Evolutionary conservation across 2,888 invertebrate genomes (phyloP).

Genomic region (Leptinotarsa haldemani): DNA sequence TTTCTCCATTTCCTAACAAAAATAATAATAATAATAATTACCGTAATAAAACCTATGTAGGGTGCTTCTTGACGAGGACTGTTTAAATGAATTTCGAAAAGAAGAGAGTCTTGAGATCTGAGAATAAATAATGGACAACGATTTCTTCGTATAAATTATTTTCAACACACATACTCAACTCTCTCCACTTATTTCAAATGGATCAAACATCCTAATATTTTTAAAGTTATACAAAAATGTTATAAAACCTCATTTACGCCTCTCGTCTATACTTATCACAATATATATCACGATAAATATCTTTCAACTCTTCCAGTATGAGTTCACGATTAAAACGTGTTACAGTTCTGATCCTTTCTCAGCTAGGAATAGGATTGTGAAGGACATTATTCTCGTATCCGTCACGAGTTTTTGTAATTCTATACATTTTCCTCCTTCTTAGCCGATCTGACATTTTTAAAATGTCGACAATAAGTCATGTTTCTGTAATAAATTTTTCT

Average conservation of each 20-base stretch:
- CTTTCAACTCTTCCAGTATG: neutral
- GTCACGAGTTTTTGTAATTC: conserved; percentile 34
- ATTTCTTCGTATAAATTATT: no score
- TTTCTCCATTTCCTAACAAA: no score
- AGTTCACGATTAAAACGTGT: neutral
- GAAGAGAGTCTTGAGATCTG: no score
- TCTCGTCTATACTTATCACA: neutral
- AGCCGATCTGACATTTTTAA: conserved; percentile 23
- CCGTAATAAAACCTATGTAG: no score
- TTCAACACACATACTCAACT: no score
- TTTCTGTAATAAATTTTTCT: conserved; percentile 29
- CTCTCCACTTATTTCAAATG: no score
- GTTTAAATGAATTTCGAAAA: no score
- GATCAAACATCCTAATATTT: no score
- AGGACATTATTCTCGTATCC: conserved; percentile 18
- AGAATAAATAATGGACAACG: no score
- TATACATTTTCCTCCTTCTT: conserved; percentile 22
- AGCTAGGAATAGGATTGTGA: neutral
- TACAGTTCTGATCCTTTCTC: neutral
- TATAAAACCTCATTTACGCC: neutral
- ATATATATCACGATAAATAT: neutral
- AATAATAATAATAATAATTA: no score
- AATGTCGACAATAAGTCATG: conserved; percentile 31
- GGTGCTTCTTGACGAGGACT: no score
- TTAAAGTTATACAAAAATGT: neutral